These are phyloP conservation scores for Nixonia krombeini DNA, from an alignment of 1,140 invertebrate genomes.

Conservation along the genomic window DNA sequence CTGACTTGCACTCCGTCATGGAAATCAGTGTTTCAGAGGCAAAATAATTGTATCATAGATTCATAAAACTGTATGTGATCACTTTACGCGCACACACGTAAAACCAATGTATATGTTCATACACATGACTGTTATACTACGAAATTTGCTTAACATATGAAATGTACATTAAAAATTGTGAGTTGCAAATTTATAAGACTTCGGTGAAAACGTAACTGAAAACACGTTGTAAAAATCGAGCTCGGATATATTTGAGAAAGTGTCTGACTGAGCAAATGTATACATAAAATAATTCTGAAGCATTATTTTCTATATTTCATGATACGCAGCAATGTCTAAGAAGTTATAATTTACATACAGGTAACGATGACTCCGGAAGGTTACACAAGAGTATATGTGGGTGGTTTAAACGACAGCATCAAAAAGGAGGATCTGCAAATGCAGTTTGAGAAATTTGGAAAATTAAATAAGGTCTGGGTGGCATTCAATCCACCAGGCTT, in stretches of 20 bases:
- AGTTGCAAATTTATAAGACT: no score
- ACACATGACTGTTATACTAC: no score
- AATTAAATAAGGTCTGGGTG: constrained; percentile 95
- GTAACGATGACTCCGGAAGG: constrained; percentile 68
- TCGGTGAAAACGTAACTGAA: neutral
- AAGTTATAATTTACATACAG: constrained; percentile 37
- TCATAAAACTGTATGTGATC: no score
- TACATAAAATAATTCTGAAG: constrained; percentile 1
- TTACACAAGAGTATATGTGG: constrained; percentile 85
- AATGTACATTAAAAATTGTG: no score
- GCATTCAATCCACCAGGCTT: constrained; percentile 96
- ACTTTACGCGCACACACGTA: no score
- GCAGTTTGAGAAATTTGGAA: constrained; percentile 91
- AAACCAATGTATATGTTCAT: no score
- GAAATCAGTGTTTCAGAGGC: no score
- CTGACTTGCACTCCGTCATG: no score
- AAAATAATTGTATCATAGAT: no score
- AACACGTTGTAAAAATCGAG: constrained; percentile 12
- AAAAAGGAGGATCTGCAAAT: constrained; percentile 91
- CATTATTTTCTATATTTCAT: neutral
- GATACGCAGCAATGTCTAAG: constrained; percentile 13
- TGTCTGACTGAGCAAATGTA: neutral
- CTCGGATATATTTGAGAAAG: constrained; percentile 31
- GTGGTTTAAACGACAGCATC: constrained; percentile 84
- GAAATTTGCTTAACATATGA: no score